A percentile compares a stretch with the other conserved stretches of the same genome.
Evolutionary conservation across 2,797 vertebrate genomes (phyloP).

Genomic region (Chloroceryle amazona): DNA sequence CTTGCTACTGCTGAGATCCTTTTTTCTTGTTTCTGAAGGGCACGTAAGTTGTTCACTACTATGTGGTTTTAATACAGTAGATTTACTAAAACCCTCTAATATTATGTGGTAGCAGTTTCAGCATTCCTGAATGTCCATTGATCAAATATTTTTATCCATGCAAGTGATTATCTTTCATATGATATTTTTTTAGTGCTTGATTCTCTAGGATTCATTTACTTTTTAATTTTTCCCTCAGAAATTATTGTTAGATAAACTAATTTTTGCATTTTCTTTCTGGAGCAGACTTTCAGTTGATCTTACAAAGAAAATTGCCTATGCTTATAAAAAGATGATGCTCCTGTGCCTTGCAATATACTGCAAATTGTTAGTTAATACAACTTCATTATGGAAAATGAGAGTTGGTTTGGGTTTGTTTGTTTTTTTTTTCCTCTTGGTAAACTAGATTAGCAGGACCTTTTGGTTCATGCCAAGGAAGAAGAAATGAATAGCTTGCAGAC

Average conservation of each 20-base stretch:
- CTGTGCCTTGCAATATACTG: neutral
- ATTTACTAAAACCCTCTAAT: neutral
- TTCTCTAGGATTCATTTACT: neutral
- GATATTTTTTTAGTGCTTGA: neutral
- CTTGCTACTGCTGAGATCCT: neutral
- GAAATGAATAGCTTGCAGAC: neutral
- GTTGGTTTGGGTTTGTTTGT: neutral
- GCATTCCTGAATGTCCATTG: neutral
- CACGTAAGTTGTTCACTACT: neutral
- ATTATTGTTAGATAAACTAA: neutral
- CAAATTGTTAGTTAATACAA: neutral
- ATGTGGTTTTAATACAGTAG: neutral
- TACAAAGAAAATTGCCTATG: slow-evolving; percentile 16
- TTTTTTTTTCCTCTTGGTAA: neutral
- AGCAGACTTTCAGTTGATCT: neutral
- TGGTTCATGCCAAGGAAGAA: neutral
- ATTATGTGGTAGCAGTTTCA: neutral
- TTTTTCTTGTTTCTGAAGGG: neutral
- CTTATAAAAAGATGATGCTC: neutral
- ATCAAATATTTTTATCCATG: neutral
- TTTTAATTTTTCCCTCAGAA: neutral
- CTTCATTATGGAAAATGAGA: neutral
- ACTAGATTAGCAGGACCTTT: neutral
- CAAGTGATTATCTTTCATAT: neutral
- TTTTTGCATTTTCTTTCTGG: neutral